Conservation (phyloP, 2,888 invertebrate species). For the Cactoblastis cactorum region DNA sequence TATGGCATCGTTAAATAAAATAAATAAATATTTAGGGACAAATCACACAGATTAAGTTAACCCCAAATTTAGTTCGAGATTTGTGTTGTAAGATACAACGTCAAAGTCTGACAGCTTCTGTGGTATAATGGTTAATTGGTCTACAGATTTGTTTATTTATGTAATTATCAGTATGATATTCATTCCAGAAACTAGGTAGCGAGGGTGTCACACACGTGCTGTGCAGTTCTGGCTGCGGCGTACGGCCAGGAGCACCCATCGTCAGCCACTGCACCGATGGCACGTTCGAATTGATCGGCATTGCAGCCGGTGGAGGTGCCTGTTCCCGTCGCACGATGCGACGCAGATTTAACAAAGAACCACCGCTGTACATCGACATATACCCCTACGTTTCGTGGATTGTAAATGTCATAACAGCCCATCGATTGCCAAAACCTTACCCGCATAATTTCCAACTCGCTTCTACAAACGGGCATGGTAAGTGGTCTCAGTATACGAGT, state of each 20-base stretch:
- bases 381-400: conserved; percentile 63
- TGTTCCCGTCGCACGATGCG: conserved; percentile 50
- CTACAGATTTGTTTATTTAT: too few species aligned
- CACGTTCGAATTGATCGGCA: conserved; percentile 53
- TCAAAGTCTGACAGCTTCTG: too few species aligned
- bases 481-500: conserved; percentile 18
- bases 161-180: too few species aligned
- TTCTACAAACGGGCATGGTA: conserved; percentile 45
- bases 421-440: conserved; percentile 51
- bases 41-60: too few species aligned
- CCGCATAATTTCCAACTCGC: conserved; percentile 46
- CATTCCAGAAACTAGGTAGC: conserved; percentile 47
- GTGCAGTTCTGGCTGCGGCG: conserved; percentile 62
- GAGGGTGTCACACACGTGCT: conserved; percentile 58
- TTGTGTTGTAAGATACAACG: too few species aligned
- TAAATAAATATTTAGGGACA: too few species aligned
- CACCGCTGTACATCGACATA: conserved; percentile 61
- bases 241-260: conserved; percentile 59
- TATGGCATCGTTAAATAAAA: too few species aligned
- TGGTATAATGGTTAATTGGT: too few species aligned
- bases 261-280: conserved; percentile 50
- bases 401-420: conserved; percentile 54
- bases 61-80: too few species aligned
- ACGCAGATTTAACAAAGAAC: conserved; percentile 47
- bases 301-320: conserved; percentile 49